Conservation (phyloP, 2,888 invertebrate genomes). For the Nomada ferruginata region DNA sequence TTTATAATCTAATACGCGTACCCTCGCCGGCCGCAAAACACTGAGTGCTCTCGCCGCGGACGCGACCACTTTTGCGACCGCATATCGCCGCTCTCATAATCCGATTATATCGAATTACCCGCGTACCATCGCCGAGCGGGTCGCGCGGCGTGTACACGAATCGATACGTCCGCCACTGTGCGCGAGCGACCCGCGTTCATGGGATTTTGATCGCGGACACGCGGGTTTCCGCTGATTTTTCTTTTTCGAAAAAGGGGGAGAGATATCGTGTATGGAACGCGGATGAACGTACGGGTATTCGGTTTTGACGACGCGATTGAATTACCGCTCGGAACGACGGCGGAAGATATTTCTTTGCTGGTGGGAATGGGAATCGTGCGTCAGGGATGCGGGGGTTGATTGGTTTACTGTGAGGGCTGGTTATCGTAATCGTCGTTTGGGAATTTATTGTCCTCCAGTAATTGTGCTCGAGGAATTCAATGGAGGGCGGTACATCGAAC, state of each 20-base stretch:
- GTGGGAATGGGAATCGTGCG: too few relatives aligned
- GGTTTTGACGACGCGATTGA: background rate
- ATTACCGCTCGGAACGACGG: too few relatives aligned
- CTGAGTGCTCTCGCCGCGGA: conserved; percentile 82
- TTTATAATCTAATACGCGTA: conserved; percentile 83
- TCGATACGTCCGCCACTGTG: conserved; percentile 57
- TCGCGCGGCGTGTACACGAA: conserved; percentile 55
- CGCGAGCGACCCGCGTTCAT: conserved; percentile 42
- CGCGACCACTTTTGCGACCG: conserved; percentile 80
- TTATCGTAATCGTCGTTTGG: too few relatives aligned
- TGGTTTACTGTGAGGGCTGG: too few relatives aligned
- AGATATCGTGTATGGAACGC: background rate
- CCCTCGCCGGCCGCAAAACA: conserved; percentile 78
- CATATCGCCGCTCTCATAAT: conserved; percentile 81
- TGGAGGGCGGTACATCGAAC: too few relatives aligned
- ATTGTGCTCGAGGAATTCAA: too few relatives aligned
- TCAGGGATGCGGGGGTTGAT: too few relatives aligned
- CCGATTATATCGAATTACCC: conserved; percentile 82
- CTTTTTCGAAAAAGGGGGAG: background rate
- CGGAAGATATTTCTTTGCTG: too few relatives aligned
- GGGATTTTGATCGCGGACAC: conserved; percentile 58
- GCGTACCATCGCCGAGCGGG: conserved; percentile 64
- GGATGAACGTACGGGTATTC: background rate
- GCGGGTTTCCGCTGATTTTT: background rate
- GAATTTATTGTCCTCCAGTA: too few relatives aligned